These are phyloP conservation scores for Slavum lentiscoides DNA, from an alignment of 2,888 invertebrate species.

Conservation along the genomic window DNA sequence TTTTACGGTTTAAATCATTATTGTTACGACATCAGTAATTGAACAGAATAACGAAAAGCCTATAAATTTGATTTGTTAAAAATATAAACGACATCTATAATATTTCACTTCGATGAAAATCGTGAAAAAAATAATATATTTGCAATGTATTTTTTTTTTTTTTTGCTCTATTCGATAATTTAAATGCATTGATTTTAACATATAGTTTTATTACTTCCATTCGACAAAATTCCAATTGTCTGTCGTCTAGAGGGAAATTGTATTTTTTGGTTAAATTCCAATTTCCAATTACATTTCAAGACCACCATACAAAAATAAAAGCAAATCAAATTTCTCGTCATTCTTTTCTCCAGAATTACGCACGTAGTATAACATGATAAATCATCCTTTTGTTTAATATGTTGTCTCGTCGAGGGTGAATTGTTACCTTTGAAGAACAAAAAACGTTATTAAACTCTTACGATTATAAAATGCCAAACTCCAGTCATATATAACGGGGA, in stretches of 20 bases:
- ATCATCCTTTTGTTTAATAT: slow-evolving; percentile 49
- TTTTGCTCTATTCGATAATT: background rate
- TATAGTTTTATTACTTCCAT: background rate
- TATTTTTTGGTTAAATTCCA: slow-evolving; percentile 11
- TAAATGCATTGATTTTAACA: background rate
- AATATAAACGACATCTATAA: background rate
- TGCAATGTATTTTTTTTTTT: no score
- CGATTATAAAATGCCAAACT: slow-evolving; percentile 36
- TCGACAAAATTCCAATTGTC: background rate
- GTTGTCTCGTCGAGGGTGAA: slow-evolving; percentile 24
- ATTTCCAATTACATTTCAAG: slow-evolving; percentile 31
- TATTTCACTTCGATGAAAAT: background rate
- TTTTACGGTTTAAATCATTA: no score
- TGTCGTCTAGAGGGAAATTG: background rate
- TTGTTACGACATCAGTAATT: no score
- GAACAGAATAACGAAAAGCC: no score
- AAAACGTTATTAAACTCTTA: slow-evolving; percentile 41
- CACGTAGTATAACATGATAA: slow-evolving; percentile 22
- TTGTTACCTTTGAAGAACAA: slow-evolving; percentile 50
- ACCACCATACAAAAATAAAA: slow-evolving; percentile 26
- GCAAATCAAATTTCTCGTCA: slow-evolving; percentile 26
- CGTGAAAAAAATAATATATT: no score
- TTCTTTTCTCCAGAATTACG: background rate
- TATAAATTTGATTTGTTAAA: background rate
- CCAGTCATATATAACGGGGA: slow-evolving; percentile 26